Base-by-base conservation (phyloP, 2,797 vertebrate species). In the Mionectes olivaceus region DNA sequence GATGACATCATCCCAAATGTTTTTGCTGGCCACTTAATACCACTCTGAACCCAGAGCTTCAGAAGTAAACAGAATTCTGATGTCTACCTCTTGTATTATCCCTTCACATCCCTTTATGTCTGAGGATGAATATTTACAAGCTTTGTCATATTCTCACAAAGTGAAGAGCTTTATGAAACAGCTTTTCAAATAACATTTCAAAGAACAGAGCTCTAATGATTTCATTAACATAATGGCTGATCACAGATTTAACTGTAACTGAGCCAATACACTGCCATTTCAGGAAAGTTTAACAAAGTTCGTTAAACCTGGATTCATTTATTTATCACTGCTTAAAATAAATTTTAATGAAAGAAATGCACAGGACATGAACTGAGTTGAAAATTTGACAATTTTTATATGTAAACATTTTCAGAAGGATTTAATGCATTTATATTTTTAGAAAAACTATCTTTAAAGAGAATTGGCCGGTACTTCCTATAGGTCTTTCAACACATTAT, bases 131-230 rank as follows among this genome's bases (percentile, higher is more conserved):
- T 61, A 69, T 89, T 94, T 81, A 76, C 57, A 86, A 37, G 33
- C 8, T 84, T 67, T 86, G 32, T 90, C 59, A 89, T 68, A 60
- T 75, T 74, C 27, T 69, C 23, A 85, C 35, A 83, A 60, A 23
- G 16, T 30, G 18, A 87, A 93, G 47, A 95, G 57, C 33, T 90
- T 86, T 87, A 23, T 85, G 78, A 86, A 96, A 90, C 71, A 87
- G 64, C 77, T 87, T 96, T 96, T 95, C 80, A 95, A 90, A 47
- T 55, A 91, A 84, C 41, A 82, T 95, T 92, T 93, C 47, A 89
- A 96, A 2, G 28, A 93, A 82, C 27, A 87, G 70, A 90, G 14
- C 25, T 83, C 71, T 92, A 89, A 95, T 85, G 71, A 67, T 91
- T 73, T 94, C 67, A 64, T 96, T 95, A 96, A 74, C 67, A 86